Evolutionary conservation across 2,797 vertebrate genomes (phyloP).

Genomic region (Pipistrellus kuhlii): DNA sequence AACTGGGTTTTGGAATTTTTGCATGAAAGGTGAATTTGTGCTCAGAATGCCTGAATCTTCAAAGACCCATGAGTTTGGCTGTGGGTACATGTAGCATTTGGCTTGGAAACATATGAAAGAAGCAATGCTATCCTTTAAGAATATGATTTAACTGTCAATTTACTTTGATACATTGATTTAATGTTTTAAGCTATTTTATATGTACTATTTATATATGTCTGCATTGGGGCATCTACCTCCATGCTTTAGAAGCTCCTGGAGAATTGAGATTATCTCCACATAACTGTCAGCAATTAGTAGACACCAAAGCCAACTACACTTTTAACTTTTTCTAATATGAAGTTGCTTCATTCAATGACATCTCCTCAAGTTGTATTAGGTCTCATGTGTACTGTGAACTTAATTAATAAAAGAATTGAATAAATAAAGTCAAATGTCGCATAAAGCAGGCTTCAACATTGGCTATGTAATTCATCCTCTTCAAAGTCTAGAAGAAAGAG

Average conservation of each 20-base stretch:
- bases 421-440: slow-evolving; percentile 20
- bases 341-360: slow-evolving; percentile 27
- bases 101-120: slow-evolving; percentile 77
- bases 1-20: slow-evolving; percentile 67
- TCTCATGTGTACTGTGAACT: neutral
- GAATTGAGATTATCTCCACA: neutral
- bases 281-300: neutral
- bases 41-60: slow-evolving; percentile 65
- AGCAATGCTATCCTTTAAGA: slow-evolving; percentile 61
- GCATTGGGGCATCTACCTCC: neutral
- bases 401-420: slow-evolving; percentile 19
- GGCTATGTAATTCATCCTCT: neutral
- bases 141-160: slow-evolving; percentile 64
- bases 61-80: slow-evolving; percentile 67
- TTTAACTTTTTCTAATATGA: slow-evolving; percentile 32
- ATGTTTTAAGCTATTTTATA: slow-evolving; percentile 43
- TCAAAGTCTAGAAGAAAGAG: neutral
- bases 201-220: neutral
- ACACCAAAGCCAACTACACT: slow-evolving; percentile 20
- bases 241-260: slow-evolving; percentile 36
- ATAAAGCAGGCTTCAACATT: slow-evolving; percentile 10
- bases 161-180: slow-evolving; percentile 62
- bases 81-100: slow-evolving; percentile 37
- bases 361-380: slow-evolving; percentile 11
- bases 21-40: slow-evolving; percentile 74